Percentiles rank a stretch among this genome's conserved stretches.
Conservation (phyloP, 2,797 vertebrate genomes). For the Poeciliopsis turneri region DNA sequence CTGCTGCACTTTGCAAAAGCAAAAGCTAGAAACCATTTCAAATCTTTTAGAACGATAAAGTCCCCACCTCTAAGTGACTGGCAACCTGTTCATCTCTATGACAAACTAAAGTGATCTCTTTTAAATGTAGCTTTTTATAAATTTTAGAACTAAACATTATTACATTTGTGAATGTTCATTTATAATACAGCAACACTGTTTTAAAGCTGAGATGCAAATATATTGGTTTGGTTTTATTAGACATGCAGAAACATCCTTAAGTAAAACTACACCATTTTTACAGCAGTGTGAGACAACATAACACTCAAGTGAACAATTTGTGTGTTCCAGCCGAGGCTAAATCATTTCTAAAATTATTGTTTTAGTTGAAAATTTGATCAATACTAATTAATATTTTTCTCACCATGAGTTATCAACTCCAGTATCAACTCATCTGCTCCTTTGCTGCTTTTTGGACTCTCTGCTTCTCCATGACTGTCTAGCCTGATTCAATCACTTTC, state of each 20-base stretch:
- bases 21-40: background rate
- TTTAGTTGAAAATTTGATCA: background rate
- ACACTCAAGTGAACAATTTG: background rate
- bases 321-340: background rate
- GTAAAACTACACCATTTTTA: background rate
- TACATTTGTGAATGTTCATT: background rate
- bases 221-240: background rate
- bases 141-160: background rate
- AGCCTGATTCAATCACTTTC: constrained; percentile 45
- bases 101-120: background rate
- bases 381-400: background rate
- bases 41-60: background rate
- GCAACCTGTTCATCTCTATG: background rate
- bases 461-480: constrained; percentile 73
- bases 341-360: background rate
- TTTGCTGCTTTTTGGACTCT: constrained; percentile 2
- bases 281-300: background rate
- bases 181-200: background rate
- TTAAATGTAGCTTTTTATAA: background rate
- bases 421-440: background rate
- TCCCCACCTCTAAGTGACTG: background rate
- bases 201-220: background rate
- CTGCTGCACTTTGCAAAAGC: background rate
- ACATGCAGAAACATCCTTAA: background rate
- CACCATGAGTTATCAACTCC: constrained; percentile 44